Evolutionary conservation across 1,140 invertebrate genomes (phyloP).

Genomic region (Ooceraea biroi): DNA sequence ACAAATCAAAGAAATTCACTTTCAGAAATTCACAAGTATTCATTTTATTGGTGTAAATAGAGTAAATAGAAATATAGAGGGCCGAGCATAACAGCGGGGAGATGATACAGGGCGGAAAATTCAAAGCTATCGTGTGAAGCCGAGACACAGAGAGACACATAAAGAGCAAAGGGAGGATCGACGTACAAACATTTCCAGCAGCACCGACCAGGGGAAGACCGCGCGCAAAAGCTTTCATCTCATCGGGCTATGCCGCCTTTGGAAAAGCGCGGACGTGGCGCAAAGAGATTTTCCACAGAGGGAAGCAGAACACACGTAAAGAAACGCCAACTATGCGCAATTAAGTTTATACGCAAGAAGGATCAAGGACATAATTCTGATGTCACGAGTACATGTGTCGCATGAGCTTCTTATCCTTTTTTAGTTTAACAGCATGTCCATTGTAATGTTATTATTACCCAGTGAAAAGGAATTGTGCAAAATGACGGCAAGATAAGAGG

Average conservation of each 20-base stretch:
- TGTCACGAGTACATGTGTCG: conserved; percentile 31
- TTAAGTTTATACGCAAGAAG: conserved; percentile 53
- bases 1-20: neutral
- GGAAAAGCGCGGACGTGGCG: conserved; percentile 32
- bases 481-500: too few species aligned
- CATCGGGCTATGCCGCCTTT: neutral
- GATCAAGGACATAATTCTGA: conserved; percentile 35
- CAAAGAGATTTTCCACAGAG: conserved; percentile 52
- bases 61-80: neutral
- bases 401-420: neutral
- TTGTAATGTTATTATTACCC: neutral
- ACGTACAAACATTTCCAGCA: conserved; percentile 41
- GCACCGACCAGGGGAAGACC: neutral
- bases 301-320: neutral
- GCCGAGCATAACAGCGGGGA: neutral
- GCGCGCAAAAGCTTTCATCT: conserved; percentile 46
- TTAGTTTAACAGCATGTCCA: conserved; percentile 2
- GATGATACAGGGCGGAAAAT: conserved; percentile 31
- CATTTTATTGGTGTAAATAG: conserved; percentile 32
- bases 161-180: conserved; percentile 26
- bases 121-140: conserved; percentile 6
- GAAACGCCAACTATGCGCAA: conserved; percentile 40
- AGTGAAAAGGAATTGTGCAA: too few species aligned
- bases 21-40: neutral
- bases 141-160: neutral